phyloP scores from a whole-genome alignment of 2,797 vertebrate species.

The Heliangelus exortis region DNA sequence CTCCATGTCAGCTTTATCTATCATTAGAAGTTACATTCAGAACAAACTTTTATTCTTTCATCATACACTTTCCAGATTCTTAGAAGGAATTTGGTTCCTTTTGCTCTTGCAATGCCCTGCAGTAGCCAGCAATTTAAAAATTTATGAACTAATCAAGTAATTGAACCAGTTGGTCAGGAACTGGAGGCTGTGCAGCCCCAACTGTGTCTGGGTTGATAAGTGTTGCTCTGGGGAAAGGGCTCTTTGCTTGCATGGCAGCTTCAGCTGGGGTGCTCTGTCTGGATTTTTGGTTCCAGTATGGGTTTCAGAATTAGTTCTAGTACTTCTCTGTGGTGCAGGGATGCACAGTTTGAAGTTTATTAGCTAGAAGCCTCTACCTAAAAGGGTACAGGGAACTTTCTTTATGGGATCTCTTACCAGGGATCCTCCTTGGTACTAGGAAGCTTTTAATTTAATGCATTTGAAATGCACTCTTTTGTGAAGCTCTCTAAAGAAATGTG shows the following conservation, averaged over 20 bases:
- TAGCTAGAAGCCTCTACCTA: not conserved
- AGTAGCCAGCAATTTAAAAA: not conserved
- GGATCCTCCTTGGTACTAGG: not conserved
- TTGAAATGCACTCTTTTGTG: not conserved
- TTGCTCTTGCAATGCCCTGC: not conserved
- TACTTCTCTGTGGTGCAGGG: not conserved
- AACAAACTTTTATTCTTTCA: not conserved
- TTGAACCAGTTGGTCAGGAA: not conserved
- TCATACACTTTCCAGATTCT: not conserved
- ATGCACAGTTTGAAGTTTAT: not conserved
- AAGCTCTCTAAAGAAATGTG: not conserved
- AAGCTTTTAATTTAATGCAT: not conserved
- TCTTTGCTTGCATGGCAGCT: not conserved
- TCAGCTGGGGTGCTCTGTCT: not conserved
- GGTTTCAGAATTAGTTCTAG: not conserved
- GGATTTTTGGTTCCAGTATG: not conserved
- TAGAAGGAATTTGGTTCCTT: not conserved
- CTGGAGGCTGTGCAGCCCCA: not conserved
- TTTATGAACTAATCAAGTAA: not conserved
- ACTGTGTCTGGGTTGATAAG: not conserved
- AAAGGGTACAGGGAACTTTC: not conserved
- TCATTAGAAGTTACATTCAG: not conserved
- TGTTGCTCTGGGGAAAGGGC: not conserved
- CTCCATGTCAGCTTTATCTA: not conserved
- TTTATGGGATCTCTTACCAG: fast-evolving